Base-by-base conservation (phyloP, 2,113 vertebrate species). In the Vidua macroura region DNA sequence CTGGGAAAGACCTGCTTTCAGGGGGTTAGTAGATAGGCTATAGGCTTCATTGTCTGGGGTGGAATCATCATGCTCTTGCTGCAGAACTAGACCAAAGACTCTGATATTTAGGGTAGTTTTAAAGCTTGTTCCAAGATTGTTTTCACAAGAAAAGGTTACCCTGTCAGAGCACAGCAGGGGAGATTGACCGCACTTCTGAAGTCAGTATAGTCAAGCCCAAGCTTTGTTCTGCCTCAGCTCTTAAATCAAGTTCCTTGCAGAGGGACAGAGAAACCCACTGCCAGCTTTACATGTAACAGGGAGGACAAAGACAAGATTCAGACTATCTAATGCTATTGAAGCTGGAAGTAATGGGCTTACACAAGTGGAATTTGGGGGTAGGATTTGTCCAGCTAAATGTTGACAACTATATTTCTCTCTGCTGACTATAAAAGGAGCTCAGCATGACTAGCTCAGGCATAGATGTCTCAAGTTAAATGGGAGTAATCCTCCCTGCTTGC, bases 91-190 rank as follows among this genome's bases (percentile, higher is more conserved):
- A 72, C 39, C 2, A 10, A 93, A 75, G 49, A 10, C 30, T 68
- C 20, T 74, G 76, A 49, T 86, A 64, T 56, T 92, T 86, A 89
- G 24, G 35, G 44, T n/a, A 82, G 55, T 88, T 91, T 93, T 73
- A 93, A 91, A 91, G 62, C 68, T 91, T 86, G 8, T 91, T 94
- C 52, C 56, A 84, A 79, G 68, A 78, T 6, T 88, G 49, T 75
- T 92, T 94, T 95, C 81, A 92, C 69, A 93, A 75, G 56, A 72
- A 93, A 94, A 95, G 68, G 68, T 93, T 96, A 75, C 53, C 16
- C 76, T 92, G 88, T 89, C 77, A 82, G 77, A 72, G 39, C 88
- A 82, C 86, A 86, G 83, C 83, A 81, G 88, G 91, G 66, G 53
- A 86, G 69, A 66, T 24, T 84, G 76, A 88, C 80, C 1, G 0